phyloP scores from a whole-genome alignment of 1,140 invertebrate species.

The Batillaria attramentaria region DNA sequence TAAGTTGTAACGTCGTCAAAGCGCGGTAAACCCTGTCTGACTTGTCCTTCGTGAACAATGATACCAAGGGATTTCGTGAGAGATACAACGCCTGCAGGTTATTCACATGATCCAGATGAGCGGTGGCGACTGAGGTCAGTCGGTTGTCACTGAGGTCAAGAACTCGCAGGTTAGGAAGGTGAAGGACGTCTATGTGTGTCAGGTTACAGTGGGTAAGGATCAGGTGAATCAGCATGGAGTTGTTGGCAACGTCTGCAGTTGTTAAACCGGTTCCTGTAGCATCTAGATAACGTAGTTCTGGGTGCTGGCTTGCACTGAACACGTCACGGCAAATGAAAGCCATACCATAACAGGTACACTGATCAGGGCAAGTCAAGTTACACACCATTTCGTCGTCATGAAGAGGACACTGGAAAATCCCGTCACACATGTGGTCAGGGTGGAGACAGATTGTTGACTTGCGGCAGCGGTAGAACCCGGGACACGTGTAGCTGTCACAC shows the following conservation, averaged over 20 bases:
- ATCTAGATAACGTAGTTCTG: slow-evolving; percentile 23
- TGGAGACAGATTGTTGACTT: slow-evolving; percentile 27
- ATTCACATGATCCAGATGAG: not conserved
- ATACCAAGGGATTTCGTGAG: not conserved
- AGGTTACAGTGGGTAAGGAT: slow-evolving; percentile 5
- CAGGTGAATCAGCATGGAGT: slow-evolving; percentile 29
- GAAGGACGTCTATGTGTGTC: not conserved
- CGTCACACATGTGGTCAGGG: slow-evolving; percentile 29
- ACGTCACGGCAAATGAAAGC: slow-evolving; percentile 20
- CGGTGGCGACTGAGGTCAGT: not conserved
- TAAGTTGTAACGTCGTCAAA: not conserved
- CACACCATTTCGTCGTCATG: slow-evolving; percentile 37
- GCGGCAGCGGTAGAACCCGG: no score
- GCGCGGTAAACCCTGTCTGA: not conserved
- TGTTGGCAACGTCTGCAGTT: not conserved
- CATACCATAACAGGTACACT: slow-evolving; percentile 24
- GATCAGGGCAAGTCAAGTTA: slow-evolving; percentile 27
- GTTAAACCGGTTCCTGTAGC: not conserved
- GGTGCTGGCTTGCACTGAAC: not conserved
- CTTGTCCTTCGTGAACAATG: not conserved
- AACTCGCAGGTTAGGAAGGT: slow-evolving; percentile 24
- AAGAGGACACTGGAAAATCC: slow-evolving; percentile 26
- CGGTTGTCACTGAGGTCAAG: slow-evolving; percentile 28
- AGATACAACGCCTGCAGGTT: not conserved
- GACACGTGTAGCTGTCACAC: no score